These are phyloP conservation scores for Mythimna pallens DNA, from an alignment of 2,888 invertebrate genomes.

Conservation along the genomic window DNA sequence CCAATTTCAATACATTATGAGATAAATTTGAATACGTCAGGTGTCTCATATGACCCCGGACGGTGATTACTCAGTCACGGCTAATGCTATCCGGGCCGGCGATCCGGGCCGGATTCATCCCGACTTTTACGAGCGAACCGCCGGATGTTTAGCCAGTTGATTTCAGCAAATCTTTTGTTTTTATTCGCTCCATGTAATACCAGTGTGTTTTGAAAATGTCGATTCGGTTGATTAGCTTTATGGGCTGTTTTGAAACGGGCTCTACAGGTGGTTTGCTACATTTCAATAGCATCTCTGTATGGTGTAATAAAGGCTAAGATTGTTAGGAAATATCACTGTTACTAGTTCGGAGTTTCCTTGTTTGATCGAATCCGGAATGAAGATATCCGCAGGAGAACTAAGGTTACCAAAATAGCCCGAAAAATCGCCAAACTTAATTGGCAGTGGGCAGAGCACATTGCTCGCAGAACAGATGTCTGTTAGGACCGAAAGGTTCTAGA, in stretches of 20 bases:
- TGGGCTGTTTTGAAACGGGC: slow-evolving; percentile 16
- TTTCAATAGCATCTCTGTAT: slow-evolving; percentile 23
- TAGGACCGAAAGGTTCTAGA: too few relatives aligned
- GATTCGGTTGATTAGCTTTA: slow-evolving; percentile 30
- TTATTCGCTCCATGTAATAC: slow-evolving; percentile 52
- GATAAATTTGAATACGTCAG: slow-evolving; percentile 70
- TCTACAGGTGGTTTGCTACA: slow-evolving; percentile 38
- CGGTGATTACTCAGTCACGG: slow-evolving; percentile 65
- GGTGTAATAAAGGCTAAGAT: not conserved
- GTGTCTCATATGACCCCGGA: slow-evolving; percentile 68
- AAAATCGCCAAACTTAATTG: too few relatives aligned
- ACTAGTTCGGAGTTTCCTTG: not conserved
- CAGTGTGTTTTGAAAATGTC: slow-evolving; percentile 39
- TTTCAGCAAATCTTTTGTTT: slow-evolving; percentile 59
- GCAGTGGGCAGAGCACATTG: too few relatives aligned
- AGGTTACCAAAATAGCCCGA: too few relatives aligned
- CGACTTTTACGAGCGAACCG: slow-evolving; percentile 64
- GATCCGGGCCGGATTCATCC: slow-evolving; percentile 66
- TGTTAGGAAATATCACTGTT: slow-evolving; percentile 6
- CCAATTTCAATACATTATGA: slow-evolving; percentile 68
- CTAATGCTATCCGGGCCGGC: slow-evolving; percentile 66
- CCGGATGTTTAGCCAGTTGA: slow-evolving; percentile 54
- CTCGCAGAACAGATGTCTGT: too few relatives aligned
- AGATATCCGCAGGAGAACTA: too few relatives aligned
- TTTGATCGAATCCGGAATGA: too few relatives aligned